Base-by-base conservation (phyloP, 2,113 vertebrate genomes). In the Microtus montanus region DNA sequence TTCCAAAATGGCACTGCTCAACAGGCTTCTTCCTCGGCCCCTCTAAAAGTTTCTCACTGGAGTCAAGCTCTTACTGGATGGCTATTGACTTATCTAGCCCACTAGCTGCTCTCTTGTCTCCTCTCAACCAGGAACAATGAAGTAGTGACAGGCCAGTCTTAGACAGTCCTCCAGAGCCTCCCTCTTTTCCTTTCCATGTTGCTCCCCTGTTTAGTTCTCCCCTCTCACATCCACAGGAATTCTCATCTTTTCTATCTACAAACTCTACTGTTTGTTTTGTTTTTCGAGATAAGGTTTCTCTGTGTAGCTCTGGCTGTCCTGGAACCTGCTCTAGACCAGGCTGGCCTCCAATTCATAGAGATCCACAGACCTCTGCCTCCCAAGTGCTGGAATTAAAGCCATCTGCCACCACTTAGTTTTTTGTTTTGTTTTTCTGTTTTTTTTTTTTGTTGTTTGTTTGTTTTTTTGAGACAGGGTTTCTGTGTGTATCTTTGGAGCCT, bases 1-100 rank as follows among this genome's bases (percentile, higher is more conserved):
- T 68, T 96, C 78, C 63, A 58, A 90, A 90, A 95, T 2, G 95
- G 91, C 92, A 90, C 38, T 77, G 49, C 71, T 86, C 74, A 92
- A 73, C 47, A 92, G n/a, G 66, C 52, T 44, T 95, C 47, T 95
- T 80, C 44, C 41, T 93, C 73, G 85, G 54, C 66, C 54, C 49
- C 71, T 86, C 52, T 82, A 63, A 49, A 78, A 78, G 41, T 61
- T 61, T 92, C 74, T 94, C 66, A 30, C 41, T 89, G 61, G 90
- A 49, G 54, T 64, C 80, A 95, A 80, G 82, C 44, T 54, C 95
- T 96, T 74, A 80, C 84, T 85, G n/a, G 44, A 47, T 90, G 80
- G 90, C 64, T 87, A 14, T 89, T 95, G 89, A 49, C 70, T 64
- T 87, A 54, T 35, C 24, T 79, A 89, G 77, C 63, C 90, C 20